These are phyloP conservation scores for Atopsyche davidsoni DNA, from an alignment of 1,140 invertebrate species.

Conservation along the genomic window DNA sequence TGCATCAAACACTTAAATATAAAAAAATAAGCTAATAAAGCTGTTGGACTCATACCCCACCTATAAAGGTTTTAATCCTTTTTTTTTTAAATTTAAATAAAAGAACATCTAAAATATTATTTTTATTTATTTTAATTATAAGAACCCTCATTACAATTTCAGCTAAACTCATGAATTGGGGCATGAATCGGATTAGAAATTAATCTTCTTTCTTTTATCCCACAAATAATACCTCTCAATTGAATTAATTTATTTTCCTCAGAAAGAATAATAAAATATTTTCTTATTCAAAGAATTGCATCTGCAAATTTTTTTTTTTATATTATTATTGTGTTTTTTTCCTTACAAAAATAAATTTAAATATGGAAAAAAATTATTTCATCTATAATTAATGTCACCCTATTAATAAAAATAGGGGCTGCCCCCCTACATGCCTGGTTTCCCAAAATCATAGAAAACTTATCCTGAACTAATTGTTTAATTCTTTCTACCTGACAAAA, in stretches of 20 bases:
- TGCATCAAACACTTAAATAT: too few relatives aligned
- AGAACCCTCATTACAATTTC: conserved; percentile 46
- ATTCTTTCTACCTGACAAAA: conserved; percentile 51
- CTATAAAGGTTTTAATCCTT: conserved; percentile 43
- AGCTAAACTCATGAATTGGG: conserved; percentile 44
- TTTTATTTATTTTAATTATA: conserved; percentile 33
- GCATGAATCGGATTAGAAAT: conserved; percentile 52
- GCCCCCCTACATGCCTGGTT: conserved; percentile 48
- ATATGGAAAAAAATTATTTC: too few relatives aligned
- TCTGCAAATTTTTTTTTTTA: too few relatives aligned
- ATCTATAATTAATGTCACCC: too few relatives aligned
- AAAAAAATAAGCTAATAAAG: conserved; percentile 47
- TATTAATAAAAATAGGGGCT: conserved; percentile 44
- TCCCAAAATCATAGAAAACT: conserved; percentile 43
- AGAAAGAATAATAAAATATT: conserved; percentile 48
- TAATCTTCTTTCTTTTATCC: conserved; percentile 49
- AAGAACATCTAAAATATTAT: conserved; percentile 33
- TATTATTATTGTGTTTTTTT: too few relatives aligned
- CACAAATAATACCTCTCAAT: conserved; percentile 41
- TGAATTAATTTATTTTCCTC: conserved; percentile 40
- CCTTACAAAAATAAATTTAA: too few relatives aligned
- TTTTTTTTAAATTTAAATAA: conserved; percentile 45
- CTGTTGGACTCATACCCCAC: conserved; percentile 46
- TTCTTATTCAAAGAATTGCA: conserved; percentile 46
- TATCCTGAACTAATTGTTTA: conserved; percentile 40